Percentiles rank a stretch among this genome's conserved stretches.
phyloP scores from a whole-genome alignment of 2,888 invertebrate species.

The Heliconius hortense region DNA sequence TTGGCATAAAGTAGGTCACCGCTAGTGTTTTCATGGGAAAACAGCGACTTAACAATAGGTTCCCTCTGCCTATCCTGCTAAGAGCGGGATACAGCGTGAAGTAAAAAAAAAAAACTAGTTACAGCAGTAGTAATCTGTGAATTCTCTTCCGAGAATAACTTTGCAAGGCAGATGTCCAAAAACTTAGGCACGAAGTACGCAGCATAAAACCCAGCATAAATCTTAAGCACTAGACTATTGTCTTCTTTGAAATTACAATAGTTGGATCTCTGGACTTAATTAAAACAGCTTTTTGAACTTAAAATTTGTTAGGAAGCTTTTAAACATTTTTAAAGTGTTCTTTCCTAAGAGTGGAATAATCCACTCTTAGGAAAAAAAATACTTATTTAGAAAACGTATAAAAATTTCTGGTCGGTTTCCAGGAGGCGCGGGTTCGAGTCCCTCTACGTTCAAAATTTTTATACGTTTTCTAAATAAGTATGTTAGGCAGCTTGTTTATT shows the following conservation, averaged over 20 bases:
- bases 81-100: neutral
- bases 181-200: constrained; percentile 20
- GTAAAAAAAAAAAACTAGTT: neutral
- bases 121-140: neutral
- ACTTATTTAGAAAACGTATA: no score
- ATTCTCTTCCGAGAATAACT: constrained; percentile 1
- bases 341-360: no score
- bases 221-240: constrained; percentile 27
- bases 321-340: no score
- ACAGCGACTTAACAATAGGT: neutral
- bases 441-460: no score
- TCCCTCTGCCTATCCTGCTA: neutral
- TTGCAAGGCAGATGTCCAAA: constrained; percentile 29
- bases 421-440: no score
- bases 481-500: no score
- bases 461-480: no score
- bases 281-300: constrained; percentile 13
- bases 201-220: constrained; percentile 24
- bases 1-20: neutral
- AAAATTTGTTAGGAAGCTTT: constrained; percentile 2
- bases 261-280: constrained; percentile 19
- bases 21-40: neutral
- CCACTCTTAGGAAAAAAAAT: no score
- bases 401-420: no score
- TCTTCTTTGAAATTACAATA: constrained; percentile 28